Percentiles rank a stretch among this genome's conserved stretches.
Conservation (phyloP, 2,888 invertebrate genomes). For the Protonemura montana region DNA sequence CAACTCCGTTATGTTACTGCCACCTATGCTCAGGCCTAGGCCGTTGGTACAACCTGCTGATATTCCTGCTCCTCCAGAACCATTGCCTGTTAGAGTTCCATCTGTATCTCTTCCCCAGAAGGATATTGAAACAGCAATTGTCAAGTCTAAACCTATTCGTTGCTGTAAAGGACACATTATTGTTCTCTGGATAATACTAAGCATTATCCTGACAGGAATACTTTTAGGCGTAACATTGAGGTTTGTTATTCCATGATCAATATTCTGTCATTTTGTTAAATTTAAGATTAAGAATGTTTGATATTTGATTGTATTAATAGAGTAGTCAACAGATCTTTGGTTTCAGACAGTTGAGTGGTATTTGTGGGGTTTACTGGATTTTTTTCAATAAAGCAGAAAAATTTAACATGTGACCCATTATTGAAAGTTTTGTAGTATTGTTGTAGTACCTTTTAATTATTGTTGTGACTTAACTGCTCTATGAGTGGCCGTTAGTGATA, state of each 20-base stretch:
- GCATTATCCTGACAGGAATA: conserved; percentile 53
- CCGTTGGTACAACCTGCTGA: conserved; percentile 49
- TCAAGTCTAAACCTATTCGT: conserved; percentile 31
- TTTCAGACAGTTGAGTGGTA: neutral
- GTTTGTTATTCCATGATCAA: conserved; percentile 45
- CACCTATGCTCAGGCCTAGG: conserved; percentile 50
- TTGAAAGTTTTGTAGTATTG: too few species aligned
- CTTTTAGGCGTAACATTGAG: conserved; percentile 53
- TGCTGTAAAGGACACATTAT: conserved; percentile 54
- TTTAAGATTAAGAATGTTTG: too few species aligned
- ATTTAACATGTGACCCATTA: neutral
- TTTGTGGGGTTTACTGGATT: neutral
- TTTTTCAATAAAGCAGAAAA: neutral
- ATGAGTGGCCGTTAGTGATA: too few species aligned
- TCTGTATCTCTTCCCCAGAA: conserved; percentile 48
- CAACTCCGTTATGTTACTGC: conserved; percentile 44
- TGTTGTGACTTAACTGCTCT: too few species aligned
- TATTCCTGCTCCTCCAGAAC: conserved; percentile 49
- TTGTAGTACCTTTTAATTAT: too few species aligned
- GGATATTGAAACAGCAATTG: conserved; percentile 2
- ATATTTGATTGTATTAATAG: neutral
- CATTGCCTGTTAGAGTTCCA: conserved; percentile 50
- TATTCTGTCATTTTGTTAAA: neutral
- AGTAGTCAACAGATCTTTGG: neutral
- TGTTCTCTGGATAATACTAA: conserved; percentile 54